Conservation (phyloP, 2,888 invertebrate genomes). For the Cinara cedri region DNA sequence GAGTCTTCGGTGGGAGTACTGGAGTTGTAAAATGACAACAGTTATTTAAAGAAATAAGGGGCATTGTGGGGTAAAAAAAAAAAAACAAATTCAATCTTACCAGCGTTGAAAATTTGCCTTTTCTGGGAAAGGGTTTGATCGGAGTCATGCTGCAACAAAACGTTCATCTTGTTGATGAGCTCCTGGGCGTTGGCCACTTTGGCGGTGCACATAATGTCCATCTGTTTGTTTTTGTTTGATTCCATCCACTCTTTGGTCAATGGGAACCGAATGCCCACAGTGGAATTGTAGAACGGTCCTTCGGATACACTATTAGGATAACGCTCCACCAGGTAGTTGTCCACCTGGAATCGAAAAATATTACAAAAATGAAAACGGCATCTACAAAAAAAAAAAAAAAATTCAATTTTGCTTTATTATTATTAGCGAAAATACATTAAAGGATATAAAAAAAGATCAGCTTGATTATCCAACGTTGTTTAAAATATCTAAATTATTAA, state of each 20-base stretch:
- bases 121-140: slow-evolving; percentile 47
- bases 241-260: slow-evolving; percentile 48
- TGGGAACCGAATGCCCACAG: slow-evolving; percentile 13
- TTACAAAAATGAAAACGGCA: no score
- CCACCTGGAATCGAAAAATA: slow-evolving; percentile 22
- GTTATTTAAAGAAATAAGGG: no score
- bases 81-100: not conserved
- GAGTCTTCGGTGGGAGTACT: no score
- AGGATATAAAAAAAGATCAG: no score
- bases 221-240: slow-evolving; percentile 10
- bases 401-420: no score
- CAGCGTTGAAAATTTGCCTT: slow-evolving; percentile 44
- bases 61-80: no score
- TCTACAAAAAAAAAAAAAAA: no score
- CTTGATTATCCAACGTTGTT: no score
- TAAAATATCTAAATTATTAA: no score
- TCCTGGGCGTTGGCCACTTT: slow-evolving; percentile 19
- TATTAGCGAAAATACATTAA: no score
- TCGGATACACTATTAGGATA: slow-evolving; percentile 9
- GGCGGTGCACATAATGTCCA: slow-evolving; percentile 27
- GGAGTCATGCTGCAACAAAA: not conserved
- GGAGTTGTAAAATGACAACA: no score
- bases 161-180: slow-evolving; percentile 6
- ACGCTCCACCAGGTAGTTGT: slow-evolving; percentile 36
- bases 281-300: slow-evolving; percentile 41